Base-by-base conservation (phyloP, 2,797 vertebrate genomes). In the Mus minutoides region DNA sequence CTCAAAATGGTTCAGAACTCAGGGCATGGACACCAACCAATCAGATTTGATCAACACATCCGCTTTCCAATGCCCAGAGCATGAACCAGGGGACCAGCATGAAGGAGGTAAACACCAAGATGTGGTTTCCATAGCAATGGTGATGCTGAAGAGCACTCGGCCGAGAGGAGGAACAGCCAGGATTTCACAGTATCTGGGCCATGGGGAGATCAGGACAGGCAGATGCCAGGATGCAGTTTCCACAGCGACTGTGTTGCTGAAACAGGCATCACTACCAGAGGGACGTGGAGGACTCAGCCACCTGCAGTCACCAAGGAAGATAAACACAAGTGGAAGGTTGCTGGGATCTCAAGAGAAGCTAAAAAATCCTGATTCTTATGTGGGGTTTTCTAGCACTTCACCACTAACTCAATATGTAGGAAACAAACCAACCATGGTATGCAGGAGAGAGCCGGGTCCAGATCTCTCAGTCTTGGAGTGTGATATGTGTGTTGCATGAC, bases 111-210 rank as follows among this genome's bases (percentile, higher is more conserved):
- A 90, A 52, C n/a, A 54, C 46, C 17, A 31, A 52, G 88, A 90
- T 80, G 76, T 24, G 52, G 76, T 93, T 93, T 80, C 92, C 76
- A 93, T 80, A 46, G 76, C 24, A 29, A 88, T n/a, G 7, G 11
- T 29, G 69, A 88, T 80, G 64, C 52, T 31, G 31, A 93, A 80
- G 62, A 29, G 52, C 62, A 26, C 76, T 91, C 71, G 54, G 37
- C 56, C 40, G n/a, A 54, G 75, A 79, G 84, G 60, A 87, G 14
- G 73, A 31, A n/a, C 52, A 46, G 75, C 40, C 11, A 79, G 62
- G 75, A 79, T 78, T 73, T 40, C 34, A 78, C 62, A 56, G 16
- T 67, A 88, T 43, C 22, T 79, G 60, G 52, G 52, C 62, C 4
- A 24, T 22, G 29, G 73, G 29, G 73, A 60, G 62, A 75, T n/a